phyloP scores from a whole-genome alignment of 2,797 vertebrate species.

The Pseudotriccus pelzelni region DNA sequence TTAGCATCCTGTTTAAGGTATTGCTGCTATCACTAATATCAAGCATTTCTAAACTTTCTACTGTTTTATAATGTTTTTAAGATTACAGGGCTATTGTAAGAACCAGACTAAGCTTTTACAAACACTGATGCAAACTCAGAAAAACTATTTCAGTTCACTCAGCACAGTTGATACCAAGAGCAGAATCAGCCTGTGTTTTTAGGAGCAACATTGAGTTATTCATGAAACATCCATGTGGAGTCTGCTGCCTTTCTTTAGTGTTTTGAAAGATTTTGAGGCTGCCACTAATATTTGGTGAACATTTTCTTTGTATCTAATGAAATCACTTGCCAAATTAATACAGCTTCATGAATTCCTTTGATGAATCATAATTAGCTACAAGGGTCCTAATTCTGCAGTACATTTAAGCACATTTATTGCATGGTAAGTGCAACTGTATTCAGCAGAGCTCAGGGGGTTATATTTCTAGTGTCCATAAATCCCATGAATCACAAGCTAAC shows the following conservation, averaged over 20 bases:
- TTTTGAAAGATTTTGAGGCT: constrained; percentile 1
- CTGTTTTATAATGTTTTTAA: background rate
- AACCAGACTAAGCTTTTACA: background rate
- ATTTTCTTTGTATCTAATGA: background rate
- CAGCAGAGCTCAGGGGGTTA: background rate
- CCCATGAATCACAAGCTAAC: background rate
- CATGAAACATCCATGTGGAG: background rate
- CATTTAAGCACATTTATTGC: background rate
- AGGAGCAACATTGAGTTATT: background rate
- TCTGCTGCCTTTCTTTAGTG: background rate
- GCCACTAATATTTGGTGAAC: constrained; percentile 6
- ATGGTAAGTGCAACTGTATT: background rate
- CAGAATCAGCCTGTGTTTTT: background rate
- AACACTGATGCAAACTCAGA: background rate
- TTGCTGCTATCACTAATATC: background rate
- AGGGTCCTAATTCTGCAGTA: background rate
- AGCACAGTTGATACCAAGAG: background rate
- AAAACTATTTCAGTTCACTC: background rate
- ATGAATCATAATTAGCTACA: background rate
- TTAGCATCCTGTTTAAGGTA: background rate
- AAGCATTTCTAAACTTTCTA: background rate
- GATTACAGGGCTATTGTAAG: background rate
- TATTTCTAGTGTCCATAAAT: background rate
- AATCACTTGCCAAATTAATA: constrained; percentile 20
- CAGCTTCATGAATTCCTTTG: background rate